Evolutionary conservation across 2,797 vertebrate species (phyloP), one percentile per base, ranked within the genome.

Genomic region (Apodemus agrarius): DNA sequence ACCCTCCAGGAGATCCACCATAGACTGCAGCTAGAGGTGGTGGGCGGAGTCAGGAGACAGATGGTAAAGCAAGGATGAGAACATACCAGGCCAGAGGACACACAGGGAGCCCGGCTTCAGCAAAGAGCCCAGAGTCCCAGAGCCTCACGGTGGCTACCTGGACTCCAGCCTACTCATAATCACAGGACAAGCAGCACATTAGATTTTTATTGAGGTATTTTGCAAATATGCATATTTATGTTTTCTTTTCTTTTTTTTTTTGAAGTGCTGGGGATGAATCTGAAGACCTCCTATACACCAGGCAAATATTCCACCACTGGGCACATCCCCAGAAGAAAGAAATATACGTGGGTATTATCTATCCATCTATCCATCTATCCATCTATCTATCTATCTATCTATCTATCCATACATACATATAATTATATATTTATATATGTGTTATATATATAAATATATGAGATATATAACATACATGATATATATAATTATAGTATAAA

Each of bases 1-100:
- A 74, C 99, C 99, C 98, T 99, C 99, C 3, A 99, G 98, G 67
- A 99, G 99, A 95, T 99, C 99, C 97, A 99, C 99, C 99, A 99
- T 99, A 11, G 99, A 99, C 95, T 99, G 99, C 95, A 99, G 99
- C 99, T 99, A 98, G 6, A 81, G 34, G 0, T 95, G 67, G 98
- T 8, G 81, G 34, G 0, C 94, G 52, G 98, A 4, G 81, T 29
- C 0, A 93, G 91, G 13, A 89, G 14, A 6, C 49, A 0, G 24
- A 24, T 5, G 29, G 79, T 83, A 24, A 80, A 57, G 10, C 11
- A 19, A 76, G 67, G 40, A 52, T 3, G 16, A 14, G 63, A 37
- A 2, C 9, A 14, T 0, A 17, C 4, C 17, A 19, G 22, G 76
- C n/a, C 0, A 6, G 31, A 84, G 37, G 40, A 31, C 16, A 24